Evolutionary conservation across 2,113 vertebrate species (phyloP).

Genomic region (Psettodes erumei): DNA sequence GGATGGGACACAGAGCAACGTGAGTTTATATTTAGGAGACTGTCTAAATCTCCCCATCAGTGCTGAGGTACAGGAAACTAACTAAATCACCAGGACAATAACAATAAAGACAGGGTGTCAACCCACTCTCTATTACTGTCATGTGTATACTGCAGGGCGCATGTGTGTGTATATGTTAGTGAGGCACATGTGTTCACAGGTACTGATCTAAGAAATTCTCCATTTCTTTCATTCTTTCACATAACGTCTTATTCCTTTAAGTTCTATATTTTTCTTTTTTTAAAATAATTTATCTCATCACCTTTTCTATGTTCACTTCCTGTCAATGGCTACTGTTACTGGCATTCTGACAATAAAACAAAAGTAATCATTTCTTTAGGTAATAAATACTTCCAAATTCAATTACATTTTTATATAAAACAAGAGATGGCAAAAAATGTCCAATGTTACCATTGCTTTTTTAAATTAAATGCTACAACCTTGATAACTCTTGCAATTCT

Average conservation of each 20-base stretch:
- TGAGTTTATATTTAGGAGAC: constrained; percentile 30
- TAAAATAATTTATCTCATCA: neutral
- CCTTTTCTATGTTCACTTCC: neutral
- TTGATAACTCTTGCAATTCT: too few species aligned
- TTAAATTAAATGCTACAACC: neutral
- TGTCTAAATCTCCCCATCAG: constrained; percentile 27
- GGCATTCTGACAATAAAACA: neutral
- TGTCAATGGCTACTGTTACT: neutral
- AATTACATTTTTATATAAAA: too few species aligned
- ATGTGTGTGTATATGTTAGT: neutral
- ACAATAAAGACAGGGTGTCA: constrained; percentile 36
- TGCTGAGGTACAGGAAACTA: constrained; percentile 42
- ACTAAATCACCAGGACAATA: constrained; percentile 38
- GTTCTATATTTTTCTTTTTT: neutral
- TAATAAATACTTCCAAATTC: too few species aligned
- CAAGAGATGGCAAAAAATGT: neutral
- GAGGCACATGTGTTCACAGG: neutral
- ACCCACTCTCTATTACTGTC: constrained; percentile 23
- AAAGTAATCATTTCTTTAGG: too few species aligned
- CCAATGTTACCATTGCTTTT: neutral
- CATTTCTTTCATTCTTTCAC: neutral
- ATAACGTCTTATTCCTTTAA: constrained; percentile 7
- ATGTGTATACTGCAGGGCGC: constrained; percentile 18
- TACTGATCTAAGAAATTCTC: neutral
- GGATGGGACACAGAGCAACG: constrained; percentile 10